Conservation (phyloP, 2,888 invertebrate species). For the Scaeva pyrastri region DNA sequence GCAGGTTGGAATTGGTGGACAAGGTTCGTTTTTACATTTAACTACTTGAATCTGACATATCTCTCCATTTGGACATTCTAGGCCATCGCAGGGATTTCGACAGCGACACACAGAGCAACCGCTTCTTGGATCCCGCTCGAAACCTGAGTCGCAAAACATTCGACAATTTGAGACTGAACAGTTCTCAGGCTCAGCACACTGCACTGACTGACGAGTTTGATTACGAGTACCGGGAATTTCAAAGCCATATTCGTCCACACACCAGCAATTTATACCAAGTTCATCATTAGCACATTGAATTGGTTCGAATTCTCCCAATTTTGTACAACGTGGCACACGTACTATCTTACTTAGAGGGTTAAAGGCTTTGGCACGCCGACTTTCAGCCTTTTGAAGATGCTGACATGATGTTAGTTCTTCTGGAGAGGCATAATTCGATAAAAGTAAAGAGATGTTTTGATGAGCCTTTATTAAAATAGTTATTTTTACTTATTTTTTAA, state of each 20-base stretch:
- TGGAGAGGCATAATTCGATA: constrained; percentile 72
- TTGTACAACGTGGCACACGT: constrained; percentile 89
- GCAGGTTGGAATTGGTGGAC: constrained; percentile 94
- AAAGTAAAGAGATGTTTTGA: not conserved
- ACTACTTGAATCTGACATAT: constrained; percentile 92
- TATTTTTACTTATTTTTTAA: no score
- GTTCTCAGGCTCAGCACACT: constrained; percentile 85
- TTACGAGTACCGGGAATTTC: constrained; percentile 91
- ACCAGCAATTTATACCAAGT: constrained; percentile 90
- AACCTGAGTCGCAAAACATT: constrained; percentile 94
- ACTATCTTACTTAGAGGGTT: constrained; percentile 84
- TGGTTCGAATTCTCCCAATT: constrained; percentile 89
- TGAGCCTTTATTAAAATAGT: not conserved
- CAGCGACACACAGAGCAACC: constrained; percentile 93
- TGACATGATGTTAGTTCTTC: constrained; percentile 86
- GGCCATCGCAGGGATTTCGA: constrained; percentile 90
- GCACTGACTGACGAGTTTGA: constrained; percentile 78
- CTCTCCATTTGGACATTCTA: constrained; percentile 90
- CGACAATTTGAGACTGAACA: constrained; percentile 93
- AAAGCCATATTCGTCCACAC: constrained; percentile 91
- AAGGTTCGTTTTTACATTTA: constrained; percentile 91
- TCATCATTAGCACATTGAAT: constrained; percentile 90
- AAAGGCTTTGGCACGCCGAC: constrained; percentile 87
- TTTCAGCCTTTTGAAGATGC: constrained; percentile 87
- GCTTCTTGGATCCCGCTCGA: constrained; percentile 87